A percentile compares a stretch with the other conserved stretches of the same genome.
Evolutionary conservation across 2,888 invertebrate genomes (phyloP).

Genomic region (Apeira syringaria): DNA sequence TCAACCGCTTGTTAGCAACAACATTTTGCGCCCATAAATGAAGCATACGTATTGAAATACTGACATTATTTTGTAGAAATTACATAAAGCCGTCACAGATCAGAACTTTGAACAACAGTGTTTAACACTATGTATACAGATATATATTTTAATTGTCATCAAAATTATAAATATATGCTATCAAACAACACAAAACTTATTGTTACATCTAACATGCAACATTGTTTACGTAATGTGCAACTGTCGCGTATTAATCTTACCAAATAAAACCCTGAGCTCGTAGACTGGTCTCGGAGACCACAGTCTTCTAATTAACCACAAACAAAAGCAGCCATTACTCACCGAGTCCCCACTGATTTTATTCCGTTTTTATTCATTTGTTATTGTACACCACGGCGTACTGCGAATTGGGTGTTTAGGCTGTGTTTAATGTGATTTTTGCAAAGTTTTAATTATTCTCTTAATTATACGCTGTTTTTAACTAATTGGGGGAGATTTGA

Average conservation of each 20-base stretch:
- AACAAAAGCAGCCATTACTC: constrained; percentile 34
- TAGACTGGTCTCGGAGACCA: constrained; percentile 1
- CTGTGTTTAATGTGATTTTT: constrained; percentile 12
- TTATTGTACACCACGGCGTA: constrained; percentile 2
- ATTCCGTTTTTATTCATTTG: constrained; percentile 27
- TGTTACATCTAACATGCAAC: not conserved
- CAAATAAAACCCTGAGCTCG: constrained; percentile 1
- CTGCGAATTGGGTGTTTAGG: constrained; percentile 16
- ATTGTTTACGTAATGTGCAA: not conserved
- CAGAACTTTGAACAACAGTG: too few relatives aligned
- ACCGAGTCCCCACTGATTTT: constrained; percentile 28
- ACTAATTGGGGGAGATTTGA: not conserved
- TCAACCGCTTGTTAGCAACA: too few relatives aligned
- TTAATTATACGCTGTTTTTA: constrained; percentile 8
- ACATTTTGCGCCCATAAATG: too few relatives aligned
- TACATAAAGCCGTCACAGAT: too few relatives aligned
- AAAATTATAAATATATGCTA: too few relatives aligned
- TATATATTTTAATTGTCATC: too few relatives aligned
- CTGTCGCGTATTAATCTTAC: constrained; percentile 1
- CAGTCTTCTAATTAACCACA: constrained; percentile 32
- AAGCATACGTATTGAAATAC: too few relatives aligned
- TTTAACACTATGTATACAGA: too few relatives aligned
- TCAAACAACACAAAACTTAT: too few relatives aligned
- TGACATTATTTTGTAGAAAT: too few relatives aligned
- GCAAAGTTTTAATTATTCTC: constrained; percentile 17